Base-by-base conservation (phyloP, 2,797 vertebrate genomes). In the Hypotaenidia okinawae region DNA sequence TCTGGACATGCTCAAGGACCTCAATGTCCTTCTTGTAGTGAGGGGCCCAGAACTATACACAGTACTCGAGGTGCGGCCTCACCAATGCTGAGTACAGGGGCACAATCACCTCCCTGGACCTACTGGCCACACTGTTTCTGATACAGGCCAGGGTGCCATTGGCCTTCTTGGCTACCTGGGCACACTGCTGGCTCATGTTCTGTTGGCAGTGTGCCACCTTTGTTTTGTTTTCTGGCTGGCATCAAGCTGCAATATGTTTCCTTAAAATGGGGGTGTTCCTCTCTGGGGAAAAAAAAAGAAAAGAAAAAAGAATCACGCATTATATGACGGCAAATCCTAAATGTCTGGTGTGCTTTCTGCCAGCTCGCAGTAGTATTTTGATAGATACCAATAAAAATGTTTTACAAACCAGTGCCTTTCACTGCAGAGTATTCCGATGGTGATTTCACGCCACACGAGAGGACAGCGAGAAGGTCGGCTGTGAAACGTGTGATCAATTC, bases 391-490 rank as follows among this genome's bases (percentile, higher is more conserved):
- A 67, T 14, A 33, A 22, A 83, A 88, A 55, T 62, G 11, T 41
- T 85, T 84, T 85, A 35, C 45, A 62, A 83, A 72, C 27, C 16
- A 15, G 3, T 28, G 22, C 18, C 17, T 68, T 89, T 83, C 82
- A 57, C 49, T 78, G 62, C 37, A 62, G 15, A n/a, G 30, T 61
- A 39, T 64, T 88, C 59, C 0, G 0, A 12, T 3, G 39, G 62
- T 66, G 69, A 35, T 83, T 73, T 84, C 49, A 25, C 3, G 2
- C 54, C n/a, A 14, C 17, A 11, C 0, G 5, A 80, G 41, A 81
- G 61, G 11, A 73, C 37, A 43, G 25, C 11, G 64, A 5, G 30
- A 75, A 0, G 2, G 22, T 51, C 2, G 2, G 0, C 33, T 69
- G 25, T 47, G 70, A 69, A 51, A 59, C 25, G 15, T 35, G 35